Base-by-base conservation (phyloP, 2,113 vertebrate species). In the Vombatus ursinus region DNA sequence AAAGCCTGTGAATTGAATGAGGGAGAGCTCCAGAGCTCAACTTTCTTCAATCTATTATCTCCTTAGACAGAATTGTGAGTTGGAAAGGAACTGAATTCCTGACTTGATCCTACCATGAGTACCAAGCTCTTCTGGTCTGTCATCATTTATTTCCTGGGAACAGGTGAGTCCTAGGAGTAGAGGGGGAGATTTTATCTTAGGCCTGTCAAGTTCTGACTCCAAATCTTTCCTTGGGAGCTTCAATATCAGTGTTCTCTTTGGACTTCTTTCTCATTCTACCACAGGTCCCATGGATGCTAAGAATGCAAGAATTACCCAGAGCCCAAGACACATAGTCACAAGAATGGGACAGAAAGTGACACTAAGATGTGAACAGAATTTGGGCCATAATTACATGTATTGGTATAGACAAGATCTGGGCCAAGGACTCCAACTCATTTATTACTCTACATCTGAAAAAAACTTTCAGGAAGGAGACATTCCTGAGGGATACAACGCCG, bases 351-450 rank as follows among this genome's bases (percentile, higher is more conserved):
- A 26, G 53, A 0, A 5, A 0, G 77, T 89, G 52, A 97, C 8
- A 9, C 19, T 97, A 52, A 0, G 8, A 16, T 97, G 96, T 89
- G 26, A 95, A 44, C 96, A 97, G 94, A n/a, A 61, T 28, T 95
- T 95, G 11, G 3, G 8, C 37, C 48, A 97, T 0, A 0, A 97
- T 3, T 0, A 0, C 89, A 97, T 97, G 94, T 97, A 90, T 84
- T 98, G 97, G 96, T 97, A 97, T 92, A 26, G 44, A 26, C 97
- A 97, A 51, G 96, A 96, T 68, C 49, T 93, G 9, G 94, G 61
- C 8, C 89, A 91, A 50, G 95, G 96, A 0, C 2, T 50, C 28
- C 50, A 44, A 24, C 49, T 47, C 11, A 91, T 97, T 48, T 96
- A 93, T 92, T 91, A 25, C 48, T 97, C 95, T 0, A 0, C 0